These are phyloP conservation scores for Drosophila murphyi DNA, from an alignment of 1,140 invertebrate genomes.

Conservation along the genomic window DNA sequence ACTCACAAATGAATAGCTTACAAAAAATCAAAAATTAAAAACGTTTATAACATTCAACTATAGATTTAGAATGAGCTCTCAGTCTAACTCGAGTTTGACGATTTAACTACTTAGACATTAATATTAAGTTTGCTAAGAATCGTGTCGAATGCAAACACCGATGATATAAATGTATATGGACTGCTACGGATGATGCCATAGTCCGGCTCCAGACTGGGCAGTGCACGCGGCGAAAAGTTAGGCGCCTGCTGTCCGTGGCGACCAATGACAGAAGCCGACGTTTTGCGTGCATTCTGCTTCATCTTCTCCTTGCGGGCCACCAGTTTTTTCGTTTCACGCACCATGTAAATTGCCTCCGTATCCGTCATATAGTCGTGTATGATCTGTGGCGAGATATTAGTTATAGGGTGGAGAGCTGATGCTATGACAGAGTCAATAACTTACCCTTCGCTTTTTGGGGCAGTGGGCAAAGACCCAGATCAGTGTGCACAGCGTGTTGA, in stretches of 20 bases:
- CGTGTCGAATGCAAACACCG: slow-evolving; percentile 82
- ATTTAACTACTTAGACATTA: slow-evolving; percentile 49
- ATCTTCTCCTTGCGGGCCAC: slow-evolving; percentile 83
- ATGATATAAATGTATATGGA: slow-evolving; percentile 81
- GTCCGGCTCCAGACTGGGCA: slow-evolving; percentile 78
- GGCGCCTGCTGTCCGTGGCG: slow-evolving; percentile 43
- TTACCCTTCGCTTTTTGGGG: slow-evolving; percentile 85
- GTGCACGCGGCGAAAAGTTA: slow-evolving; percentile 50
- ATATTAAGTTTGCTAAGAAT: slow-evolving; percentile 72
- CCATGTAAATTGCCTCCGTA: slow-evolving; percentile 78
- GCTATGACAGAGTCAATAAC: not conserved
- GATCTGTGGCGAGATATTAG: slow-evolving; percentile 49
- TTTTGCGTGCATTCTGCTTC: slow-evolving; percentile 78
- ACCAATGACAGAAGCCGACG: slow-evolving; percentile 1
- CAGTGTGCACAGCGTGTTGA: slow-evolving; percentile 87
- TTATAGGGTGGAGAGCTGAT: not conserved
- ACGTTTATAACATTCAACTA: slow-evolving; percentile 44
- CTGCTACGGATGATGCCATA: slow-evolving; percentile 74
- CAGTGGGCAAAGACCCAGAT: slow-evolving; percentile 88
- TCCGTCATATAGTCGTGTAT: slow-evolving; percentile 81
- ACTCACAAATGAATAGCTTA: slow-evolving; percentile 23
- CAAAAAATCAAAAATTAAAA: slow-evolving; percentile 46
- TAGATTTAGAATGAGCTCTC: slow-evolving; percentile 3
- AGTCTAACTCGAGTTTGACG: not conserved
- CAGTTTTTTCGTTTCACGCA: slow-evolving; percentile 81